phyloP scores from a whole-genome alignment of 2,888 invertebrate genomes.

The Crocallis elinguaria region DNA sequence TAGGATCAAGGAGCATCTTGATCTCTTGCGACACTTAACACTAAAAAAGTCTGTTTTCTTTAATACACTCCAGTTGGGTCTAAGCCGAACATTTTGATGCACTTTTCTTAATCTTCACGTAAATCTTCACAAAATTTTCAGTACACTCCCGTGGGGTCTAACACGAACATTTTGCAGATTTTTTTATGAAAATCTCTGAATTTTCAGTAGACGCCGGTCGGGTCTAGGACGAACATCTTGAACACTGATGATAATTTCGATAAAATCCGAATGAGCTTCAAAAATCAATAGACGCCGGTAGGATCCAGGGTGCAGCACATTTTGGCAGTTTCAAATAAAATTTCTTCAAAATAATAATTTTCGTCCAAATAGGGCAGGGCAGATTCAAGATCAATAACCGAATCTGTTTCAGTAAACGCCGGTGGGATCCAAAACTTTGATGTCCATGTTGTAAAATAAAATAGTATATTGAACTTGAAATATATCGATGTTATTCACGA shows the following conservation, averaged over 20 bases:
- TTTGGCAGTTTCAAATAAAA: constrained; percentile 44
- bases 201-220: constrained; percentile 65
- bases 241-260: constrained; percentile 30
- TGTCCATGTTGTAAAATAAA: constrained; percentile 64
- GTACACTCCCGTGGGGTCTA: constrained; percentile 79
- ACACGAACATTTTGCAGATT: constrained; percentile 66
- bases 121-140: constrained; percentile 52
- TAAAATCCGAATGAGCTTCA: constrained; percentile 32
- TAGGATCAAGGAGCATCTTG: constrained; percentile 60
- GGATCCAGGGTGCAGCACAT: constrained; percentile 73
- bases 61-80: constrained; percentile 65
- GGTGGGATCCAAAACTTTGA: constrained; percentile 80
- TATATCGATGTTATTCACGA: constrained; percentile 80
- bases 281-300: constrained; percentile 69
- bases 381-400: constrained; percentile 29
- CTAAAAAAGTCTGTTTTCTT: constrained; percentile 45
- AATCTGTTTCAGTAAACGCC: constrained; percentile 70
- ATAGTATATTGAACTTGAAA: constrained; percentile 61
- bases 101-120: constrained; percentile 44
- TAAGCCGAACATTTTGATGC: constrained; percentile 60
- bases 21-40: constrained; percentile 46
- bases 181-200: constrained; percentile 31
- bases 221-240: constrained; percentile 74
- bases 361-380: constrained; percentile 34
- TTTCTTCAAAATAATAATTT: constrained; percentile 33